Percentiles rank a stretch among this genome's conserved stretches.
Conservation (phyloP, 2,797 vertebrate genomes). For the Thalassophryne amazonica region DNA sequence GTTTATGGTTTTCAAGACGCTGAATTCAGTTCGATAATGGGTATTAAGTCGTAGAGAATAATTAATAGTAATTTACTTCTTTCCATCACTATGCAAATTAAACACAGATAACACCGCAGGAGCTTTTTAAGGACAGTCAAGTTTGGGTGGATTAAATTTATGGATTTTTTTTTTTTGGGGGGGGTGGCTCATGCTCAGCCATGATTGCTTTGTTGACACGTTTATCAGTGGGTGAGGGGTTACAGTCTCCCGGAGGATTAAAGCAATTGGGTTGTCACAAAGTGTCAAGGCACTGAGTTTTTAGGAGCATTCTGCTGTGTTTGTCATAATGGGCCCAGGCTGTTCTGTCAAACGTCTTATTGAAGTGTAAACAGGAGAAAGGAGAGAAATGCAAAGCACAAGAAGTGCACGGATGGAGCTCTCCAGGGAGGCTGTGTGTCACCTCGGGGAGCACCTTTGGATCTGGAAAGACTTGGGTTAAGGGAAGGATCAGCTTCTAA, state of each 20-base stretch:
- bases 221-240: conserved; percentile 62
- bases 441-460: no score
- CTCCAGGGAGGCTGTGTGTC: conserved; percentile 14
- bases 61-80: conserved; percentile 81
- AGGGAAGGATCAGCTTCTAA: no score
- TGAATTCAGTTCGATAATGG: conserved; percentile 80
- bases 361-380: conserved; percentile 23
- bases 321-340: conserved; percentile 60
- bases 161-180: conserved; percentile 47
- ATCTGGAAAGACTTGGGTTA: no score
- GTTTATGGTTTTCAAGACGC: conserved; percentile 80
- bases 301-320: conserved; percentile 49
- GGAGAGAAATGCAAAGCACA: background rate
- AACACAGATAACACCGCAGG: conserved; percentile 70
- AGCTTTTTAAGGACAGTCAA: conserved; percentile 71
- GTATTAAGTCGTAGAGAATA: conserved; percentile 80
- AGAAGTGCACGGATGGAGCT: conserved; percentile 27
- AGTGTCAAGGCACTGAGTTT: conserved; percentile 59
- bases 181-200: conserved; percentile 57
- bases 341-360: conserved; percentile 39
- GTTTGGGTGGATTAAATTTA: conserved; percentile 71
- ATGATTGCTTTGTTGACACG: conserved; percentile 73
- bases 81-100: conserved; percentile 80
- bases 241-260: conserved; percentile 67
- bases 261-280: conserved; percentile 71